These are phyloP conservation scores for human (Homo sapiens) DNA, from an alignment of 2,113 vertebrate species.

Conservation along the genomic window DNA sequence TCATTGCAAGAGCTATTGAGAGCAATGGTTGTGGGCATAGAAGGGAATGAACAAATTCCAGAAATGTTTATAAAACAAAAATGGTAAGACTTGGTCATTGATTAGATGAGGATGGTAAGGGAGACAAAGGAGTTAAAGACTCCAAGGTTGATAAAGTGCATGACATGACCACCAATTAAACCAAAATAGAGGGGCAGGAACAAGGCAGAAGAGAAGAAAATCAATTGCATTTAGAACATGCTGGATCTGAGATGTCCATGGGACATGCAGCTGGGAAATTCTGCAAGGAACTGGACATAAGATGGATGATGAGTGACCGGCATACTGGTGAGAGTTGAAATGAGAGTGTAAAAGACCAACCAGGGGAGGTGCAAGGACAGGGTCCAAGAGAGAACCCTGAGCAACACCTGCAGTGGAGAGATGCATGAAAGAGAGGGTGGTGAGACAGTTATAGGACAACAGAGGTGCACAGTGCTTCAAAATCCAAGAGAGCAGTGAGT, in stretches of 20 bases:
- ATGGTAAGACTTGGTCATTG: too few species aligned
- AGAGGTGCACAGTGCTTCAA: not conserved
- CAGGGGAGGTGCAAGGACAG: not conserved
- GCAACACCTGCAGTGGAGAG: not conserved
- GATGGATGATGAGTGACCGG: not conserved
- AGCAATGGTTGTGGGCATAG: too few species aligned
- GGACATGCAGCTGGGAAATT: not conserved
- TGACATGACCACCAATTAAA: too few species aligned
- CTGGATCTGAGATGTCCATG: not conserved
- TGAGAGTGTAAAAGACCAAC: not conserved
- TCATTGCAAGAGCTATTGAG: not conserved
- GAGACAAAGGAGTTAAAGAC: too few species aligned
- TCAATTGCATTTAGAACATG: not conserved
- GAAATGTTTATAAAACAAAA: not conserved
- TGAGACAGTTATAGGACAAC: too few species aligned
- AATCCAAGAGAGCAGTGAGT: not conserved
- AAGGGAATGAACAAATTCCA: not conserved
- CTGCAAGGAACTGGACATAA: not conserved
- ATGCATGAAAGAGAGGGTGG: accelerated
- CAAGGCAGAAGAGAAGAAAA: not conserved
- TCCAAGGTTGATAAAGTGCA: too few species aligned
- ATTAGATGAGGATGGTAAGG: too few species aligned
- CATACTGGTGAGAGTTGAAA: not conserved
- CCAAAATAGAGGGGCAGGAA: not conserved
- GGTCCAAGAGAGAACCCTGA: not conserved